Percentiles rank a stretch among this genome's conserved stretches.
Evolutionary conservation across 2,113 vertebrate species (phyloP).

Genomic region (Hyla sarda): DNA sequence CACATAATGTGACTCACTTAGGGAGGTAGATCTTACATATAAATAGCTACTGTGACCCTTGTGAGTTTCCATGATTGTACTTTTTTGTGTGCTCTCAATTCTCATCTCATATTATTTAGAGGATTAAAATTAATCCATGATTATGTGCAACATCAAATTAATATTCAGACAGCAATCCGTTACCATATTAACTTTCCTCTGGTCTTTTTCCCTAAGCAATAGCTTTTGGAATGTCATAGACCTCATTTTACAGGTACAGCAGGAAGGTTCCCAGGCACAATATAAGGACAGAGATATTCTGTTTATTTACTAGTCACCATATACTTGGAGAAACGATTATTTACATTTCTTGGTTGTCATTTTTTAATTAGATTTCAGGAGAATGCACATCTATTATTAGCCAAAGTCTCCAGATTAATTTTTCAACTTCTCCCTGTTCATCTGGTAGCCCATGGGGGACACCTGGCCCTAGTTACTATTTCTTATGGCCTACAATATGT

Average conservation of each 20-base stretch:
- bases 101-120: constrained; percentile 48
- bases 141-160: constrained; percentile 49
- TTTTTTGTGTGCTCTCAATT: constrained; percentile 54
- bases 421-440: neutral
- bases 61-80: constrained; percentile 32
- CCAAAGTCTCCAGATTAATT: neutral
- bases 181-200: constrained; percentile 45
- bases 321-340: neutral
- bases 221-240: constrained; percentile 34
- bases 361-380: neutral
- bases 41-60: constrained; percentile 46
- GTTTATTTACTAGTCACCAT: neutral
- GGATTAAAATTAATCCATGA: constrained; percentile 58
- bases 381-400: neutral
- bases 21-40: constrained; percentile 42
- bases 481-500: neutral
- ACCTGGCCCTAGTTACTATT: neutral
- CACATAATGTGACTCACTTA: constrained; percentile 27
- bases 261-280: neutral
- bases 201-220: constrained; percentile 31
- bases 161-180: constrained; percentile 46
- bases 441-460: neutral
- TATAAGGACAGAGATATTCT: neutral
- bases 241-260: constrained; percentile 34
- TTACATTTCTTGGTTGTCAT: neutral